Base-by-base conservation (phyloP, 2,888 invertebrate species). In the Archaeoteleia sp. region DNA sequence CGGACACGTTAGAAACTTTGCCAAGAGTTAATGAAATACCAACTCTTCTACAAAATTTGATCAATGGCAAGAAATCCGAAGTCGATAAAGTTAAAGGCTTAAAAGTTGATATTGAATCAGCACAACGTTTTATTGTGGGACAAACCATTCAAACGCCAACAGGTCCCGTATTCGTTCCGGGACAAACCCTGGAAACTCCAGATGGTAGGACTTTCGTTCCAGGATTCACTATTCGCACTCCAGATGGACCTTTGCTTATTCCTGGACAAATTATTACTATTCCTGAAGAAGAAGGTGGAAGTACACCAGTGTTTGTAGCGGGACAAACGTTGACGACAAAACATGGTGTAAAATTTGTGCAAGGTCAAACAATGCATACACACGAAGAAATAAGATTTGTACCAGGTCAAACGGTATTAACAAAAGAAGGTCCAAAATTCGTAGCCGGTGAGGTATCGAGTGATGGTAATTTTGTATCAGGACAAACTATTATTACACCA, bases 161-260 rank as follows among this genome's bases (percentile, higher is more conserved):
- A 55, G 93, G 93, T 1, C 88, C 90, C 23, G 85, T 91, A 35
- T 93, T 93, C 78, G 89, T 93, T 8, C 92, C 93, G 0, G 93
- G 93, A 1, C 92, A 93, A 84, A 91, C 92, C 0, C 86, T 93
- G 4, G 88, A 90, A 72, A 92, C 92, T 1, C 90, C 91, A 39
- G 87, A 87, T 61, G 93, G 93, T 0, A 87, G 88, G 7, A 86
- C 89, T 43, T 94, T 93, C 82, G 89, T 92, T 27, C 92, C 93
- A 12, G 93, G 93, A 1, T 87, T 93, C 62, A 92, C 90, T 32
- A 88, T 93, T 8, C 88, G 89, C 73, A 90, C 92, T 1, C 90
- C 91, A 13, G 87, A 88, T 37, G 91, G 92, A 15, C 91, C 91
- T 0, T 88, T 90, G 15, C 86, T 93, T 10, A 88, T 93, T 69